These are phyloP conservation scores for Herminia tarsipennalis DNA, from an alignment of 2,888 invertebrate species.

Conservation along the genomic window DNA sequence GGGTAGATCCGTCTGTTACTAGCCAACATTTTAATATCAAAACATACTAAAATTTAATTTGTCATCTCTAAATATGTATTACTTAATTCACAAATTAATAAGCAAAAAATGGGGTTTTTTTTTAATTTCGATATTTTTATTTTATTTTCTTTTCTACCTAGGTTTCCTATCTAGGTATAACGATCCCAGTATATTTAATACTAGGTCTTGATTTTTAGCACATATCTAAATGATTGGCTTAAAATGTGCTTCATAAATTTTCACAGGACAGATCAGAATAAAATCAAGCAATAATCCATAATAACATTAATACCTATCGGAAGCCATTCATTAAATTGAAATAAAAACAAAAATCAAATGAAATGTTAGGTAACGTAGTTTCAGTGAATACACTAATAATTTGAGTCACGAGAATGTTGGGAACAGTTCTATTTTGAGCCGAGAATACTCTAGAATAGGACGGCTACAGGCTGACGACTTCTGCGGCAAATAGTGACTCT, in stretches of 20 bases:
- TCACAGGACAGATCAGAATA: not conserved
- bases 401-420: constrained; percentile 51
- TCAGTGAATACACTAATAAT: constrained; percentile 50
- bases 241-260: no score
- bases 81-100: no score
- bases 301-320: constrained; percentile 33
- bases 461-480: constrained; percentile 6
- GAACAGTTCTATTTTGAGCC: constrained; percentile 51
- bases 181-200: not conserved
- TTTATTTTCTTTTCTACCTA: no score
- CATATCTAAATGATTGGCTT: no score
- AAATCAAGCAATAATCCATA: constrained; percentile 26
- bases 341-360: constrained; percentile 36
- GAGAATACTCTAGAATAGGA: constrained; percentile 45
- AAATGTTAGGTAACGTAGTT: constrained; percentile 44
- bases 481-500: no score
- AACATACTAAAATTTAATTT: no score
- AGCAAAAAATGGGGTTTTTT: no score
- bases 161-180: no score
- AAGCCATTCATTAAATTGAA: constrained; percentile 27
- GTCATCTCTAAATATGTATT: no score
- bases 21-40: no score
- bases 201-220: not conserved
- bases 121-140: no score
- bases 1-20: no score